Evolutionary conservation across 64 coral and sea anemone species (phyloP).

Genomic region (Stichodactyla mertensii): DNA sequence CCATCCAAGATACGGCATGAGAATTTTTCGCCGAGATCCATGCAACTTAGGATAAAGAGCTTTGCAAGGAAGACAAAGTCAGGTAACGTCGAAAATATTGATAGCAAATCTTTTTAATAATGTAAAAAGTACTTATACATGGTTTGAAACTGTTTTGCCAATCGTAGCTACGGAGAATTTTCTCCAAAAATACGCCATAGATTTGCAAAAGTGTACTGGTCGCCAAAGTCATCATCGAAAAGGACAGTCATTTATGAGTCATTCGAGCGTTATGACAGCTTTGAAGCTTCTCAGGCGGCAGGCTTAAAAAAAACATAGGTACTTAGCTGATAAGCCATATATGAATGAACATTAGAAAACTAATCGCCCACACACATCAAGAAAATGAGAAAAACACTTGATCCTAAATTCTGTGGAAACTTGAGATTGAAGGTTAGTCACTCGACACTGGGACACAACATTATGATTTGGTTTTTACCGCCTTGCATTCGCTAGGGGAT

Average conservation of each 20-base stretch:
- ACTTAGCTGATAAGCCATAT: slow-evolving; percentile 20
- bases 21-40: no score
- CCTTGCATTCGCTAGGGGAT: no score
- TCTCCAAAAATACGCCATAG: no score
- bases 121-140: no score
- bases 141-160: no score
- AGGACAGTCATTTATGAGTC: neutral
- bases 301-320: slow-evolving; percentile 9
- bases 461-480: no score
- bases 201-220: neutral
- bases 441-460: neutral
- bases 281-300: neutral
- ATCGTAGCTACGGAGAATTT: no score
- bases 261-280: neutral
- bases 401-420: neutral
- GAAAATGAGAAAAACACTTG: slow-evolving; percentile 22
- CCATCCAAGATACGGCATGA: no score
- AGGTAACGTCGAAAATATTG: no score
- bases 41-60: no score
- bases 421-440: neutral
- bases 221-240: neutral
- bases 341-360: slow-evolving; percentile 12
- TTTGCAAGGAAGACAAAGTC: no score
- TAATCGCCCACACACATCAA: slow-evolving; percentile 16
- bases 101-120: no score